phyloP scores from a whole-genome alignment of 2,888 invertebrate species.

The Cerastis leucographa region DNA sequence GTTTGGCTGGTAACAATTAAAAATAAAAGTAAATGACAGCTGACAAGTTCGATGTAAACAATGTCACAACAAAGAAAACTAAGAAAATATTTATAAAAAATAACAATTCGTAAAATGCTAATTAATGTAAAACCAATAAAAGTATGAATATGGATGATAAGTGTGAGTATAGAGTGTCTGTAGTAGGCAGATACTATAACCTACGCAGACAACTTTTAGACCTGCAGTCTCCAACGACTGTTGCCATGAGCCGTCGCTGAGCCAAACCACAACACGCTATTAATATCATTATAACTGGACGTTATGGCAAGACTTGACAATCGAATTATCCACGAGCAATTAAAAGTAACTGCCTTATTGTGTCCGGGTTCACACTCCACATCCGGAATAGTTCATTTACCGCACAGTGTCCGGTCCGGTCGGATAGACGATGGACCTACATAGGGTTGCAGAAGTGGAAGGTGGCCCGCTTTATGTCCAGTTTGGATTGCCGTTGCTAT shows the following conservation, averaged over 20 bases:
- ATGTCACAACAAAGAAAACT: too few species aligned
- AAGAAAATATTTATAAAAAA: too few species aligned
- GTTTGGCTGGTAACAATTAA: too few species aligned
- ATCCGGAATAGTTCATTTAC: slow-evolving; percentile 59
- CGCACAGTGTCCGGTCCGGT: slow-evolving; percentile 20
- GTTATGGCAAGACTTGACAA: slow-evolving; percentile 29
- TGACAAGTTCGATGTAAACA: too few species aligned
- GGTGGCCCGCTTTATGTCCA: not conserved
- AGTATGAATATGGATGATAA: too few species aligned
- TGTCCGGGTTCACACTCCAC: slow-evolving; percentile 59
- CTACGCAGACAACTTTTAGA: too few species aligned
- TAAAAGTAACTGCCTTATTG: slow-evolving; percentile 33
- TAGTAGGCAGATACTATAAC: too few species aligned
- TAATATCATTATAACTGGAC: slow-evolving; percentile 42
- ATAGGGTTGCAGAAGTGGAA: slow-evolving; percentile 6
- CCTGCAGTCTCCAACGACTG: not conserved
- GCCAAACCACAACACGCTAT: slow-evolving; percentile 1
- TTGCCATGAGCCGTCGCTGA: not conserved
- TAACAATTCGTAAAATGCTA: too few species aligned
- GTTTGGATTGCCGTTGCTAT: not conserved
- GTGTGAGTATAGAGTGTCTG: too few species aligned
- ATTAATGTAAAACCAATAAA: too few species aligned
- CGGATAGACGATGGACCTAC: not conserved
- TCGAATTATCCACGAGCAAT: slow-evolving; percentile 46
- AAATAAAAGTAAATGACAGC: too few species aligned